These are phyloP conservation scores for Hyles euphorbiae DNA, from an alignment of 1,140 invertebrate genomes.

Conservation along the genomic window DNA sequence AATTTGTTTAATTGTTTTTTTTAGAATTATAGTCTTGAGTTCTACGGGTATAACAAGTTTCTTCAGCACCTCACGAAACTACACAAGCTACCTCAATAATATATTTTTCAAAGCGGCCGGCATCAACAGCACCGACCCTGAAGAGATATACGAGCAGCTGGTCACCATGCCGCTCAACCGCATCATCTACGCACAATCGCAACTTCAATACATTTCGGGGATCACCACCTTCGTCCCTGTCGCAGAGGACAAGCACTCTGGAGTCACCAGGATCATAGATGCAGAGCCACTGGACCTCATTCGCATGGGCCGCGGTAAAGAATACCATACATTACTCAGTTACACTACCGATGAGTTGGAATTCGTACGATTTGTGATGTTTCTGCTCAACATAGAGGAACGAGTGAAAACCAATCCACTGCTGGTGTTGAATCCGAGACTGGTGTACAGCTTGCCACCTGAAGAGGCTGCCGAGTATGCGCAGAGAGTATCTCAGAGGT, in stretches of 20 bases:
- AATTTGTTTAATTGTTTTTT: too few species aligned
- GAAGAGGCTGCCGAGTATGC: too few species aligned
- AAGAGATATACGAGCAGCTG: constrained; percentile 35
- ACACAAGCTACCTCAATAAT: constrained; percentile 31
- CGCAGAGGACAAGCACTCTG: constrained; percentile 34
- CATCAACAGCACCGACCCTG: constrained; percentile 39
- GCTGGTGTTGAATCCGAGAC: too few species aligned
- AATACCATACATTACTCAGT: too few species aligned
- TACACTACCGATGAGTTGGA: too few species aligned
- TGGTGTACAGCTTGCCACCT: too few species aligned
- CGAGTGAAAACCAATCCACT: too few species aligned
- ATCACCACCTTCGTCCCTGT: constrained; percentile 43
- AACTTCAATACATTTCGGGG: constrained; percentile 37
- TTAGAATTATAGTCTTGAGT: constrained; percentile 56
- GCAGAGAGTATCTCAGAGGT: too few species aligned
- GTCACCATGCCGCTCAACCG: constrained; percentile 34
- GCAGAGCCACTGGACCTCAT: constrained; percentile 44
- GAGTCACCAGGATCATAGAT: constrained; percentile 39
- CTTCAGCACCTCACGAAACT: constrained; percentile 37
- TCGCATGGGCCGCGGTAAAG: constrained; percentile 25
- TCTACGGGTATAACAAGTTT: constrained; percentile 40
- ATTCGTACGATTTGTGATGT: too few species aligned
- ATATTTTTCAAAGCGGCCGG: constrained; percentile 33
- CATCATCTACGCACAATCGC: constrained; percentile 40
- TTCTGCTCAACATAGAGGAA: too few species aligned